Conservation (phyloP, 2,113 vertebrate genomes). For the Salvelinus alpinus region DNA sequence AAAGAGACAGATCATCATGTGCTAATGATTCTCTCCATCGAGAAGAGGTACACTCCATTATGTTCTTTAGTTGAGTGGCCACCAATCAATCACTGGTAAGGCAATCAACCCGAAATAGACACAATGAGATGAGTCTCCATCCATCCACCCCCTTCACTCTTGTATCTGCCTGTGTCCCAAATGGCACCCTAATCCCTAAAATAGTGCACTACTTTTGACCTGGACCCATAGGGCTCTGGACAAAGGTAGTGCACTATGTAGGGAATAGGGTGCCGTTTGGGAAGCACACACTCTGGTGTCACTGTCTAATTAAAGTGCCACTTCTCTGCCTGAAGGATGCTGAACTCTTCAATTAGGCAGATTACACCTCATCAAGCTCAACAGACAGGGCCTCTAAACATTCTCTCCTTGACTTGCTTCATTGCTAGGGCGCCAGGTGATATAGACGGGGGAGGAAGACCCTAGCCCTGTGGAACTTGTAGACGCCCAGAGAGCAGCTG, state of each 20-base stretch:
- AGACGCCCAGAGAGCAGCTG: too few species aligned
- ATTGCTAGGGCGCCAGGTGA: too few species aligned
- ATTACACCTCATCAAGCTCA: constrained; percentile 60
- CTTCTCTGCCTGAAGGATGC: constrained; percentile 33
- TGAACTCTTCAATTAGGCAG: constrained; percentile 30
- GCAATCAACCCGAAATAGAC: constrained; percentile 46
- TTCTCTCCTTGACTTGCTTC: too few species aligned
- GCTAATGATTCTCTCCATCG: background rate
- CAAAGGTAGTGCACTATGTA: too few species aligned
- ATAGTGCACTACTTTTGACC: background rate
- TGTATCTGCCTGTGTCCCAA: too few species aligned
- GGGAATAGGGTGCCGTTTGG: too few species aligned
- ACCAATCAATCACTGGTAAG: constrained; percentile 20
- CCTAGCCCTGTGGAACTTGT: too few species aligned
- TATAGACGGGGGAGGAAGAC: too few species aligned
- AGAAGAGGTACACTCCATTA: background rate
- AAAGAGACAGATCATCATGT: background rate
- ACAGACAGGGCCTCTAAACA: constrained; percentile 5
- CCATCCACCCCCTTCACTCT: constrained; percentile 20
- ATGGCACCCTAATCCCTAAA: too few species aligned
- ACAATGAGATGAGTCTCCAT: background rate
- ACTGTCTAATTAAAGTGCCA: constrained; percentile 45
- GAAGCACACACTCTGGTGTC: constrained; percentile 8
- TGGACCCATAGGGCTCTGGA: constrained; percentile 9
- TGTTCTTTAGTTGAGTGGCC: constrained; percentile 28